Evolutionary conservation across 1,140 invertebrate genomes (phyloP).

Genomic region (Drosophila tristis): DNA sequence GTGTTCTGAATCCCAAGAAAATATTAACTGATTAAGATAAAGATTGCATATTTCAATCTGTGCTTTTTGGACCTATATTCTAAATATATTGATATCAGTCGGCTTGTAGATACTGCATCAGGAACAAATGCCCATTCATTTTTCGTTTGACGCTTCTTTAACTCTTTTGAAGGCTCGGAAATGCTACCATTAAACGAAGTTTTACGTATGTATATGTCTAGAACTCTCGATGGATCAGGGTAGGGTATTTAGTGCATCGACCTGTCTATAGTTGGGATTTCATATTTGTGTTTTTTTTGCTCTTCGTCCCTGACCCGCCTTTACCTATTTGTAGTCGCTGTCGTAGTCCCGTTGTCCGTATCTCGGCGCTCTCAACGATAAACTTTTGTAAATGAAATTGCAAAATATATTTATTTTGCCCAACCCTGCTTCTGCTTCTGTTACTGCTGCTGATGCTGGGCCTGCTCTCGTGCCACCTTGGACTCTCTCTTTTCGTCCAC

Average conservation of each 20-base stretch:
- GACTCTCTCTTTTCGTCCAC: conserved; percentile 45
- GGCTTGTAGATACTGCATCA: too few species aligned
- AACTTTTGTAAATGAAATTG: conserved; percentile 82
- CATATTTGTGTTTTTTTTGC: conserved; percentile 5
- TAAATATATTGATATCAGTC: too few species aligned
- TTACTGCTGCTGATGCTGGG: neutral
- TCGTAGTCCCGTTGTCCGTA: conserved; percentile 44
- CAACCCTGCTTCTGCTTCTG: conserved; percentile 5
- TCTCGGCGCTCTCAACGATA: conserved; percentile 68
- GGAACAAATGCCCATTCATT: too few species aligned
- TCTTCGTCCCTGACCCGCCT: conserved; percentile 22
- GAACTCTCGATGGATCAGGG: too few species aligned
- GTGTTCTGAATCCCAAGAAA: too few species aligned
- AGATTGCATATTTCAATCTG: too few species aligned
- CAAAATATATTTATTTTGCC: conserved; percentile 60
- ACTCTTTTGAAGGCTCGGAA: too few species aligned
- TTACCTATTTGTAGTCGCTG: conserved; percentile 28
- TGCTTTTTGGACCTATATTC: too few species aligned
- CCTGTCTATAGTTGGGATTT: neutral
- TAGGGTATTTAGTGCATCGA: neutral
- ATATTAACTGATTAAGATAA: too few species aligned
- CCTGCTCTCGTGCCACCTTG: conserved; percentile 19
- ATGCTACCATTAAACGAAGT: too few species aligned
- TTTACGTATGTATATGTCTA: too few species aligned
- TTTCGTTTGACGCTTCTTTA: too few species aligned